Evolutionary conservation across 2,888 invertebrate species (phyloP).

Genomic region (Tetanocera ferruginea): DNA sequence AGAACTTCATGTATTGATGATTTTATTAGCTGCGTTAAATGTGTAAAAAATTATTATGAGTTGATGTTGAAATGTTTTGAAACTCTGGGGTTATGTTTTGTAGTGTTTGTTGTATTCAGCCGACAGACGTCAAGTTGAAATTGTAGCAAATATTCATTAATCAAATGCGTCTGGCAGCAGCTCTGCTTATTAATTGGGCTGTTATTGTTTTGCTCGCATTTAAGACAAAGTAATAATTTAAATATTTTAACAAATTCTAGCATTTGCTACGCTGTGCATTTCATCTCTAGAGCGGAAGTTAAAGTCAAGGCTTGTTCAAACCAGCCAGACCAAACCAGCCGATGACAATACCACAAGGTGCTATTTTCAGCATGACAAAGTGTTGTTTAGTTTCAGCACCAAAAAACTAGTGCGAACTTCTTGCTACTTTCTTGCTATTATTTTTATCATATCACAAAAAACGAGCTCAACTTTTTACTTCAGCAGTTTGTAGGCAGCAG

Average conservation of each 20-base stretch:
- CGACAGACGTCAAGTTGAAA: no score
- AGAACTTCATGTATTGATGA: constrained; percentile 42
- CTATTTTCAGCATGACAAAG: constrained; percentile 50
- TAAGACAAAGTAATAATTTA: no score
- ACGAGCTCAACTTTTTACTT: background rate
- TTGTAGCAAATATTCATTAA: no score
- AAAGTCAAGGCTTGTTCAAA: background rate
- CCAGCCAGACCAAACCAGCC: background rate
- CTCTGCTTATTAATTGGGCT: no score
- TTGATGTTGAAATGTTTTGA: background rate
- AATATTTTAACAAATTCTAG: no score
- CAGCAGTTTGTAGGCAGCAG: background rate
- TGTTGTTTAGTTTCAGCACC: constrained; percentile 50
- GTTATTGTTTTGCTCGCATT: no score
- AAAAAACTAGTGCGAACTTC: constrained; percentile 53
- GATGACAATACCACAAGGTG: background rate
- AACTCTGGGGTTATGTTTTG: background rate
- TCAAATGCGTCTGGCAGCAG: no score
- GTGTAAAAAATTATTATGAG: constrained; percentile 12
- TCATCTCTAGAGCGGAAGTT: constrained; percentile 2
- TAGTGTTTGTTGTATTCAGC: background rate
- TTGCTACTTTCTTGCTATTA: constrained; percentile 41
- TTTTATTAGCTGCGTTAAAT: constrained; percentile 48
- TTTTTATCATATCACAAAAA: background rate
- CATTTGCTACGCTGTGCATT: no score